These are phyloP conservation scores for Reticulitermes lucifugus DNA, from an alignment of 2,888 invertebrate species.

Conservation along the genomic window DNA sequence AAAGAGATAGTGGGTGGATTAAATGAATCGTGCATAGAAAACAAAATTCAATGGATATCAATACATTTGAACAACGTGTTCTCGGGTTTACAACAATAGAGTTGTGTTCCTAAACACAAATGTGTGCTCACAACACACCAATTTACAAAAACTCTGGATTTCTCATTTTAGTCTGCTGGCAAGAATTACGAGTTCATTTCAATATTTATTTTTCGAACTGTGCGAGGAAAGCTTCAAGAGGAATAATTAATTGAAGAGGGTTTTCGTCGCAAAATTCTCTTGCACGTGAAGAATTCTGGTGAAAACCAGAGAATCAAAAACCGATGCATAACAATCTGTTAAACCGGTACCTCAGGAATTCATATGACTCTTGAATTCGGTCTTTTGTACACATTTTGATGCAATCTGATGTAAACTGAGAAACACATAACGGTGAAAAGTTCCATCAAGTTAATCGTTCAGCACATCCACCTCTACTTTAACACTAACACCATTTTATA, in stretches of 20 bases:
- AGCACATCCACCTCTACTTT: too few relatives aligned
- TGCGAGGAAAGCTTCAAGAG: neutral
- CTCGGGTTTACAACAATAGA: slow-evolving; percentile 33
- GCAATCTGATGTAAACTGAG: neutral
- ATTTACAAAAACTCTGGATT: slow-evolving; percentile 12
- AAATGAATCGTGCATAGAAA: slow-evolving; percentile 42
- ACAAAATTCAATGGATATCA: slow-evolving; percentile 37
- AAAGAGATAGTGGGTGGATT: slow-evolving; percentile 36
- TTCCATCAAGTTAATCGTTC: neutral
- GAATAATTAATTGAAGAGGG: neutral
- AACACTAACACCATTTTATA: too few relatives aligned
- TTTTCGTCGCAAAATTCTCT: neutral
- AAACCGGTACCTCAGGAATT: neutral
- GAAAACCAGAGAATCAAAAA: neutral
- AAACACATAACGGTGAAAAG: neutral
- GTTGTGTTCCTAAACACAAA: slow-evolving; percentile 33
- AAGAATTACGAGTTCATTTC: neutral
- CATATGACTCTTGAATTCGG: neutral
- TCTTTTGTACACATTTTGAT: neutral
- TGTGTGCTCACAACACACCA: slow-evolving; percentile 32
- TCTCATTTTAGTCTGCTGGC: neutral
- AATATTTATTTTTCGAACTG: neutral
- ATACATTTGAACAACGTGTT: slow-evolving; percentile 32
- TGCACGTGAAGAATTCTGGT: neutral
- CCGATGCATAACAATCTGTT: neutral